Base-by-base conservation (phyloP, 2,113 vertebrate species). In the Hystrix cristata region DNA sequence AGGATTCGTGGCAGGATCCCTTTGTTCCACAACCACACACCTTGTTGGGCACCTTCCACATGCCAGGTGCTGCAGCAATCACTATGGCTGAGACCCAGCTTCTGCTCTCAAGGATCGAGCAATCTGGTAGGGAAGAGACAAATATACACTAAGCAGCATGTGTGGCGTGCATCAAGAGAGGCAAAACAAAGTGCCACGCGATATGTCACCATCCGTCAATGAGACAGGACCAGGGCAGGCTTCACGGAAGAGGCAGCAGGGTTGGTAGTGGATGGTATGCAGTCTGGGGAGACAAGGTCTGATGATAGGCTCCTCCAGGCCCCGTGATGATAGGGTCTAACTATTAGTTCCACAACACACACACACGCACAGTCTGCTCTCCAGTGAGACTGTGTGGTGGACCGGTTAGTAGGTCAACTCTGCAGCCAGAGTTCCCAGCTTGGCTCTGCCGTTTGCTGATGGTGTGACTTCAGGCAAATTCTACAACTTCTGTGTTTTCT, bases 31-130 rank as follows among this genome's bases (percentile, higher is more conserved):
- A 62, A 29, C 11, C 27, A 80, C 34, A 83, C 48, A 38, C 59
- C 23, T 46, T 85, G 69, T 1, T 69, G 88, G 51, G 53, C 69
- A 64, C 51, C 29, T 60, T 79, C 64, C 64, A 10, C 13, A 43
- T 51, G 74, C 89, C 86, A 90, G 85, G 81, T 92, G 89, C 72
- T 29, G 5, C 38, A 57, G 62, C 57, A 84, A 34, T 57, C 25
- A 0, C 4, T 2, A 46, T 76, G 71, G 90, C 90, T 76, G 82
- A 89, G 83, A 31, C 62, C 69, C 93, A 95, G 71, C 31, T 43
- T 96, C 71, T 93, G 71, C 79, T 95, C 95, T 96, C 72, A 46
- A 82, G 83, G 65, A 94, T 55, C 48, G 7, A 76, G 82, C 67
- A 71, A 10, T 60, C 78, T 81, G 79, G 80, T 78, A 46, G 29